Evolutionary conservation across 2,888 invertebrate species (phyloP), one percentile per base, ranked within the genome.

Genomic region (Spicauda simplicius): DNA sequence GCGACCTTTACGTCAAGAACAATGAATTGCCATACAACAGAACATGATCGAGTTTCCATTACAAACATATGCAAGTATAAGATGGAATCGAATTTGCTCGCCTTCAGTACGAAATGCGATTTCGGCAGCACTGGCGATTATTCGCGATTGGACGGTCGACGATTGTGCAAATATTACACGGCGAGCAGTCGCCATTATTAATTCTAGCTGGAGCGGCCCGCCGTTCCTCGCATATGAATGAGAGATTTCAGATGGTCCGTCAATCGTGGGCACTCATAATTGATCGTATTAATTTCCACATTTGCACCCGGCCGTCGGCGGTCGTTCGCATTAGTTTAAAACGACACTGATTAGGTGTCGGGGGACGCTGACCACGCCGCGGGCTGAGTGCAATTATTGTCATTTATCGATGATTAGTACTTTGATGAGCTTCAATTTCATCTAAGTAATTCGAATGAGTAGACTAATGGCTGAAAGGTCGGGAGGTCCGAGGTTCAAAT

Each of bases 171-270:
- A 84, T 83, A 83, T 82, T 80, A 80, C 80, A 80, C 71, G 75
- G 69, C 68, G 69, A 60, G 66, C 66, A 72, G 71, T 72, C 60
- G 70, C 66, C 67, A 70, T 71, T 75, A 77, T 78, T 80, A 78
- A 76, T 76, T 78, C 80, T 74, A 71, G 70, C 70, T 72, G 68
- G 73, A 37, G 73, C 64, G 62, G 68, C 67, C 75, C 65, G 69
- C 72, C 74, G 76, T 72, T 74, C 77, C 76, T 76, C 78, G 86
- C 85, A 86, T 87, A 82, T 80, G 81, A 84, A 86, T 83, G 83
- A 80, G 85, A 85, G 83, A 85, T 86, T 86, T 80, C 77, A 75
- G 76, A 76, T 77, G 75, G 74, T 73, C 74, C 78, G 81, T 81
- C 83, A 84, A 77, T 80, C 82, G 84, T 83, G 79, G 73, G 70